These are phyloP conservation scores for Unio delphinus DNA, from an alignment of 2,888 invertebrate species.

Conservation along the genomic window DNA sequence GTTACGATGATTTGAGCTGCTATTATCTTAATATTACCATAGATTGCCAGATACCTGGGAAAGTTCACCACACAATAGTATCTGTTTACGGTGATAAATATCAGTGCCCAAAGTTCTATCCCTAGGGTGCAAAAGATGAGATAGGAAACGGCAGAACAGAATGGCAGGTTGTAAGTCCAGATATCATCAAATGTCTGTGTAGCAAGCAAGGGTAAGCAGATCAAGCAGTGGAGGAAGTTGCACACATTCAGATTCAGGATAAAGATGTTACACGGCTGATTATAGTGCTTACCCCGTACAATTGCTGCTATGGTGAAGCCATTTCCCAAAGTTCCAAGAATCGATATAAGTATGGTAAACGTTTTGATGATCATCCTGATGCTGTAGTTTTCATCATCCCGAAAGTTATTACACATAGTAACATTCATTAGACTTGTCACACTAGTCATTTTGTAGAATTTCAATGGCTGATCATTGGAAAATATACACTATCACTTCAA, in stretches of 20 bases:
- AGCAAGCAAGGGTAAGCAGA: conserved; percentile 29
- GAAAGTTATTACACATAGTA: too few relatives aligned
- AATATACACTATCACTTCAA: too few relatives aligned
- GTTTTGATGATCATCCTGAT: conserved; percentile 10
- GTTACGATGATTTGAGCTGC: conserved; percentile 24
- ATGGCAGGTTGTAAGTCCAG: conserved; percentile 13
- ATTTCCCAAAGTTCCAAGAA: conserved; percentile 36
- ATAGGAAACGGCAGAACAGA: conserved; percentile 32
- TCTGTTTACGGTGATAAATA: conserved; percentile 41
- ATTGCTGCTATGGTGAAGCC: conserved; percentile 30
- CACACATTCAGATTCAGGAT: conserved; percentile 39
- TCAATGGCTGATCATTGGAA: too few relatives aligned
- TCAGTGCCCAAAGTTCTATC: conserved; percentile 39
- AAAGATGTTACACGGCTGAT: conserved; percentile 35
- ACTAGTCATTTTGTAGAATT: too few relatives aligned
- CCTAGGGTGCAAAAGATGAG: conserved; percentile 36
- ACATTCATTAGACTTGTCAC: too few relatives aligned
- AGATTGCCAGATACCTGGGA: conserved; percentile 29
- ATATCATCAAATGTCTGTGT: conserved; percentile 25
- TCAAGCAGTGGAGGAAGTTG: conserved; percentile 32
- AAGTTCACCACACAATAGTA: conserved; percentile 42
- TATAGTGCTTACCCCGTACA: conserved; percentile 27
- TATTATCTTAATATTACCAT: conserved; percentile 19
- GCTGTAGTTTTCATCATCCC: too few relatives aligned
- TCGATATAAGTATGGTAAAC: conserved; percentile 22